These are phyloP conservation scores for Drosophila macrospina DNA, from an alignment of 2,888 invertebrate species.

Conservation along the genomic window DNA sequence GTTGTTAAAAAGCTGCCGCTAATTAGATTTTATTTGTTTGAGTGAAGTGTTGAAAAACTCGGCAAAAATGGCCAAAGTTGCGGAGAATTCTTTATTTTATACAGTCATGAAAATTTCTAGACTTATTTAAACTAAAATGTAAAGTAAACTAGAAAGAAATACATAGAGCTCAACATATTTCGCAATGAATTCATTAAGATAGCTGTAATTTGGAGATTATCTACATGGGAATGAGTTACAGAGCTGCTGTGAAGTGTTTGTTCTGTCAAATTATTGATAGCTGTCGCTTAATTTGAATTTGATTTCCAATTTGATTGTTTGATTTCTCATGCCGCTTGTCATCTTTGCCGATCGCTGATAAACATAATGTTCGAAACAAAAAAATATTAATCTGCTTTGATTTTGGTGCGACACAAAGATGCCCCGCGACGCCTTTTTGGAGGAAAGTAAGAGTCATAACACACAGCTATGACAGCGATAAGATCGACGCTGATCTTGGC, in stretches of 20 bases:
- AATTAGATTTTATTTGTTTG: no score
- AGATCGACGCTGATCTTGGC: constrained; percentile 59
- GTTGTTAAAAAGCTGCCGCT: no score
- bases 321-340: constrained; percentile 53
- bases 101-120: no score
- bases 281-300: constrained; percentile 71
- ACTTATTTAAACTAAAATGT: no score
- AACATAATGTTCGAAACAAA: constrained; percentile 33
- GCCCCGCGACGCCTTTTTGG: constrained; percentile 2
- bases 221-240: no score
- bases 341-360: constrained; percentile 66
- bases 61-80: no score
- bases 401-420: constrained; percentile 62
- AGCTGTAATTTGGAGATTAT: neutral
- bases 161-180: neutral
- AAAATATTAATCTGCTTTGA: constrained; percentile 75
- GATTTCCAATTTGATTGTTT: constrained; percentile 56
- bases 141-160: no score
- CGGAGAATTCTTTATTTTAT: no score
- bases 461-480: constrained; percentile 58
- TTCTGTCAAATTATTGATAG: constrained; percentile 64
- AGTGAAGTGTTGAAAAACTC: no score
- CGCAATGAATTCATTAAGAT: neutral
- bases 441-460: constrained; percentile 80
- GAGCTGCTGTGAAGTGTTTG: constrained; percentile 18